Evolutionary conservation across 1,140 invertebrate species (phyloP).

Genomic region (Drosophila sechellia): DNA sequence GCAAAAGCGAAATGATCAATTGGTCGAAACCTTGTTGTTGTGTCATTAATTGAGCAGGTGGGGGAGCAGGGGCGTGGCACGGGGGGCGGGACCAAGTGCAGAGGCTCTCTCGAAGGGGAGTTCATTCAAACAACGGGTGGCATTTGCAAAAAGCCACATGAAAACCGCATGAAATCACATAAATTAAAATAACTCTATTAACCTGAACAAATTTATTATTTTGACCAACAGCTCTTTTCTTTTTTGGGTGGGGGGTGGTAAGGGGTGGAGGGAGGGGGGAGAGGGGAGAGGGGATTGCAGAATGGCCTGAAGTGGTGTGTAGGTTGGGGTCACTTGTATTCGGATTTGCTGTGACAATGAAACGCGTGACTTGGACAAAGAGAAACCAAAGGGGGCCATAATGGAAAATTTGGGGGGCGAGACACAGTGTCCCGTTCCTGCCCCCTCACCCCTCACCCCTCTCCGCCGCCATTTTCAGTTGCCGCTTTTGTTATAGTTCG

Average conservation of each 20-base stretch:
- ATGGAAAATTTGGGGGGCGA: background rate
- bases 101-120: background rate
- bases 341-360: constrained; percentile 48
- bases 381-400: background rate
- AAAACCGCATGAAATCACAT: constrained; percentile 81
- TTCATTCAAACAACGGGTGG: constrained; percentile 46
- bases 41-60: constrained; percentile 37
- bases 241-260: background rate
- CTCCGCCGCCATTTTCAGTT: constrained; percentile 13
- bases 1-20: constrained; percentile 32
- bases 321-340: constrained; percentile 7
- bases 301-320: background rate
- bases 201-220: constrained; percentile 83
- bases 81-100: background rate
- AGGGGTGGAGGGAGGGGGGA: background rate
- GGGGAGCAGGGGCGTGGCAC: background rate
- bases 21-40: constrained; percentile 31
- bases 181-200: constrained; percentile 83
- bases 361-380: constrained; percentile 43
- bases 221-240: constrained; percentile 62
- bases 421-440: background rate
- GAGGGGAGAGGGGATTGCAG: too few species aligned
- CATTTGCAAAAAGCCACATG: constrained; percentile 79
- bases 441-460: too few species aligned
- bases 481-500: constrained; percentile 37